phyloP scores from a whole-genome alignment of 2,888 invertebrate genomes.

The Molorchus minor region DNA sequence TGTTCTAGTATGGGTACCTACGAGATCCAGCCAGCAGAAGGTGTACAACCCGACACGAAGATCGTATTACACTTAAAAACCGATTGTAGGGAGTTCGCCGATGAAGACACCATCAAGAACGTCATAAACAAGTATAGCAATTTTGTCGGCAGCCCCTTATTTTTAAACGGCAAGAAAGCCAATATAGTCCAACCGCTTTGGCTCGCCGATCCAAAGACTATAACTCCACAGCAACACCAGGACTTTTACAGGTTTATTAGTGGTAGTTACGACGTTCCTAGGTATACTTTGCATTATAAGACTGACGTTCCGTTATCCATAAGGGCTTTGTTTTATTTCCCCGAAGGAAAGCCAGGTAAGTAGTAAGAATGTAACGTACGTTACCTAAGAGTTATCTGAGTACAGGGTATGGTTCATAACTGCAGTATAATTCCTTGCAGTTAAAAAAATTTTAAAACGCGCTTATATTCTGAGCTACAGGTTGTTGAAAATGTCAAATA shows the following conservation, averaged over 20 bases:
- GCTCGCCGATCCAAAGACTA: conserved; percentile 90
- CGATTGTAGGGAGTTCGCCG: conserved; percentile 88
- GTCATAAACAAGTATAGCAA: conserved; percentile 97
- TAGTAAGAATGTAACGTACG: neutral
- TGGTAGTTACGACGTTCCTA: conserved; percentile 86
- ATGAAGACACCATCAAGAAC: conserved; percentile 83
- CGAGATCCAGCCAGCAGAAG: conserved; percentile 87
- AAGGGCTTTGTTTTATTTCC: conserved; percentile 90
- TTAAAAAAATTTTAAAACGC: too few relatives aligned
- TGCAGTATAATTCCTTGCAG: too few relatives aligned
- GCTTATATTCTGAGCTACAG: too few relatives aligned
- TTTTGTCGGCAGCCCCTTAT: conserved; percentile 94
- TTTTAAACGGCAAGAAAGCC: conserved; percentile 86
- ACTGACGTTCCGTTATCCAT: conserved; percentile 93
- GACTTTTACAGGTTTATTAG: conserved; percentile 93
- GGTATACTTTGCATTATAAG: conserved; percentile 91
- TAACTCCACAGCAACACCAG: conserved; percentile 85
- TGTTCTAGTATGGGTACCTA: conserved; percentile 80
- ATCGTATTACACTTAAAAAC: conserved; percentile 89
- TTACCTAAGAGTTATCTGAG: neutral
- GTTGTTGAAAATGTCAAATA: too few relatives aligned
- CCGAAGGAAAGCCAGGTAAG: conserved; percentile 76
- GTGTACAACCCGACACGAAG: conserved; percentile 89
- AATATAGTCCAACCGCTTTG: conserved; percentile 93
- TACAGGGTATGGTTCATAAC: too few relatives aligned